These are phyloP conservation scores for Stictocephala bisonia DNA, from an alignment of 2,888 invertebrate genomes.

Conservation along the genomic window DNA sequence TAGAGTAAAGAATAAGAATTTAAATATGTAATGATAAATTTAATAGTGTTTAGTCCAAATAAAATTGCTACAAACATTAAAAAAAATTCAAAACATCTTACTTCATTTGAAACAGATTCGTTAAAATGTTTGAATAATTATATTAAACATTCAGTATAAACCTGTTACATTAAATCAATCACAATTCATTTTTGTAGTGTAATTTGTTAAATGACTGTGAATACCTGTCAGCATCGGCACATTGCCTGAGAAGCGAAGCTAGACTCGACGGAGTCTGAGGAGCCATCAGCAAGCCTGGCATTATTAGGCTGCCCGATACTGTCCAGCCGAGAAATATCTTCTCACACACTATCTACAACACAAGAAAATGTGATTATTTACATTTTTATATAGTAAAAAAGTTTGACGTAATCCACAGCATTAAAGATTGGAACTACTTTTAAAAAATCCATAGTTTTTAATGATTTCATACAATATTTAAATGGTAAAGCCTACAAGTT, in stretches of 20 bases:
- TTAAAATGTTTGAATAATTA: no score
- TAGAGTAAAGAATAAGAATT: no score
- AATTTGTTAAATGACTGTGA: background rate
- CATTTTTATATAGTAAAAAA: background rate
- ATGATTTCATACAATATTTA: background rate
- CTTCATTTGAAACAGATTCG: no score
- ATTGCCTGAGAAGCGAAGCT: conserved; percentile 70
- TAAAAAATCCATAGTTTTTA: background rate
- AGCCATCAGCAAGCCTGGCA: conserved; percentile 72
- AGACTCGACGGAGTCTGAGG: conserved; percentile 70
- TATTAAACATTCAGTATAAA: no score
- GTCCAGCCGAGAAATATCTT: conserved; percentile 75
- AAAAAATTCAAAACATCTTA: no score
- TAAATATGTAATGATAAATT: no score
- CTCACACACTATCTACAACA: conserved; percentile 72
- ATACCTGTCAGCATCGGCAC: conserved; percentile 63
- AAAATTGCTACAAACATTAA: no score
- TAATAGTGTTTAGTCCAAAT: no score
- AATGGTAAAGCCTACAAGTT: no score
- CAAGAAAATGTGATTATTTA: background rate
- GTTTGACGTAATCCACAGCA: no score
- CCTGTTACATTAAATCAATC: no score
- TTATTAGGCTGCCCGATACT: conserved; percentile 70
- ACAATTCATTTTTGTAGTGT: no score
- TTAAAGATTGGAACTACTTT: background rate